A percentile compares a stretch with the other conserved stretches of the same genome.
phyloP scores from a whole-genome alignment of 2,888 invertebrate species.

The Abscondita cerata region DNA sequence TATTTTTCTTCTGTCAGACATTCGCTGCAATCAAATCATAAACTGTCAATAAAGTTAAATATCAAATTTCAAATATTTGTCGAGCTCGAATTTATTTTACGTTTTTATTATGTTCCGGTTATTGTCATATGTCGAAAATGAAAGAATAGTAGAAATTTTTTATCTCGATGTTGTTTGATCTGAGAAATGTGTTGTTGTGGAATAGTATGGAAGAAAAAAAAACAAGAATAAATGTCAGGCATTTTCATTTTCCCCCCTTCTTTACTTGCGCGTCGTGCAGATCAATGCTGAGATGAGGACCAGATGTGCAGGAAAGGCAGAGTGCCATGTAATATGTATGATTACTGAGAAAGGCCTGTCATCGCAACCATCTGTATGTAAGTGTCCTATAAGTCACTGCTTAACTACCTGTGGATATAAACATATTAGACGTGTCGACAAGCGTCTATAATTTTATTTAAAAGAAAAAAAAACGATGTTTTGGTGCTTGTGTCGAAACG shows the following conservation, averaged over 20 bases:
- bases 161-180: neutral
- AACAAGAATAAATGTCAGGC: constrained; percentile 27
- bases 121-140: constrained; percentile 1
- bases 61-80: neutral
- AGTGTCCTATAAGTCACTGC: constrained; percentile 43
- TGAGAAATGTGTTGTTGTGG: neutral
- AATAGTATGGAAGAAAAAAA: constrained; percentile 11
- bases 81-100: neutral
- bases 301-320: constrained; percentile 34
- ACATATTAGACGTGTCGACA: constrained; percentile 6
- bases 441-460: neutral
- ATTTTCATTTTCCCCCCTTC: constrained; percentile 22
- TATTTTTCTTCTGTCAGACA: neutral
- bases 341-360: constrained; percentile 45
- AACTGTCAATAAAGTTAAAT: neutral
- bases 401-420: constrained; percentile 34
- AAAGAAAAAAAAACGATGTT: no score
- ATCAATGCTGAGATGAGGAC: constrained; percentile 34
- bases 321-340: constrained; percentile 48
- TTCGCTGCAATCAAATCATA: neutral
- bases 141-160: constrained; percentile 5
- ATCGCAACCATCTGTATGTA: constrained; percentile 40
- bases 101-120: neutral
- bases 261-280: constrained; percentile 30
- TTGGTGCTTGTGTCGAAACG: no score